Conservation (phyloP, 2,888 invertebrate genomes). For the Stenoptilia bipunctidactyla region DNA sequence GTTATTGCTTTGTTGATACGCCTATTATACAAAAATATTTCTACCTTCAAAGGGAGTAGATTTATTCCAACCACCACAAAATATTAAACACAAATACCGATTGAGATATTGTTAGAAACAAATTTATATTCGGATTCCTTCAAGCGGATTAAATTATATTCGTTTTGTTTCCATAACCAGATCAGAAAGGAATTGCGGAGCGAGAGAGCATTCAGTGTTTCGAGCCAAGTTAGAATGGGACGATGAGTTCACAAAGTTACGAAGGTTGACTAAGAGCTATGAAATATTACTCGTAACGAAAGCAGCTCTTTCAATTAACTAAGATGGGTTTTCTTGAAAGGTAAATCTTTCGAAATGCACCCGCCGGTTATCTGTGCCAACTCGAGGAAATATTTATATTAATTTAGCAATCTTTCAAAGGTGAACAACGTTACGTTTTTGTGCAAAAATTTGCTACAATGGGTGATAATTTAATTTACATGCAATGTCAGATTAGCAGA, state of each 20-base stretch:
- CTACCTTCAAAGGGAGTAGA: conserved; percentile 25
- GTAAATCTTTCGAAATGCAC: conserved; percentile 41
- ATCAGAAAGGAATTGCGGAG: conserved; percentile 30
- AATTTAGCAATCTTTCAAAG: no score
- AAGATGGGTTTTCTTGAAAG: conserved; percentile 54
- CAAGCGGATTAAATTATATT: conserved; percentile 59
- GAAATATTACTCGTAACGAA: conserved; percentile 64
- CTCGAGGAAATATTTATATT: conserved; percentile 29
- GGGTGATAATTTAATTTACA: no score
- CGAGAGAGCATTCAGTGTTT: conserved; percentile 38
- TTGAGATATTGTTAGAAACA: conserved; percentile 54
- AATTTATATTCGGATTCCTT: conserved; percentile 55
- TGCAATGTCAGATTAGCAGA: no score
- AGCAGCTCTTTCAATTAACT: conserved; percentile 66
- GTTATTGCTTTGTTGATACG: conserved; percentile 19
- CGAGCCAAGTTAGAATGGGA: conserved; percentile 37
- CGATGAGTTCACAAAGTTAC: conserved; percentile 32
- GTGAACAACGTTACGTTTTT: no score
- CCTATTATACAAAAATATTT: conserved; percentile 18
- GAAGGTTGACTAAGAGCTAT: conserved; percentile 35
- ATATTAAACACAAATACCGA: conserved; percentile 31
- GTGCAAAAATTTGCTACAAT: no score
- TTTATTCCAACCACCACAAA: no score
- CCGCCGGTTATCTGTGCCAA: conserved; percentile 32
- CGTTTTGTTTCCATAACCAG: conserved; percentile 43